These are phyloP conservation scores for Morelia viridis DNA, from an alignment of 2,797 vertebrate genomes.

Conservation along the genomic window DNA sequence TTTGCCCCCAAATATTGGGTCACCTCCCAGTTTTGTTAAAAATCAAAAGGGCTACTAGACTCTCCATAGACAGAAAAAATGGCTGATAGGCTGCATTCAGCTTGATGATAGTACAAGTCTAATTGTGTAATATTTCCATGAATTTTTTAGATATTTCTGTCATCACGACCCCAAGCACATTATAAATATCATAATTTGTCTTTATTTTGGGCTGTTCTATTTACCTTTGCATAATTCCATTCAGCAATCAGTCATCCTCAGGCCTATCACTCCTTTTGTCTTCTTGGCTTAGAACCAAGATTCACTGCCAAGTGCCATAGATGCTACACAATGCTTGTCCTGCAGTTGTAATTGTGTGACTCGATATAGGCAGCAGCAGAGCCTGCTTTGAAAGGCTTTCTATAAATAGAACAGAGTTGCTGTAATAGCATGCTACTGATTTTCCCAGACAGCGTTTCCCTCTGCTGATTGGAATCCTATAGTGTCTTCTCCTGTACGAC, in stretches of 20 bases:
- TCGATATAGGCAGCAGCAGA: conserved; percentile 62
- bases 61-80: background rate
- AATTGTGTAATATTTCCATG: background rate
- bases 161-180: conserved; percentile 22
- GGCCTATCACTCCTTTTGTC: conserved; percentile 48
- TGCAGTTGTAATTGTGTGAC: conserved; percentile 72
- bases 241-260: conserved; percentile 31
- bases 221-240: conserved; percentile 21
- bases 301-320: conserved; percentile 58
- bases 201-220: conserved; percentile 24
- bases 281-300: conserved; percentile 71
- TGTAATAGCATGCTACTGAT: conserved; percentile 66
- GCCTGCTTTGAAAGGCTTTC: conserved; percentile 57
- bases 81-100: background rate
- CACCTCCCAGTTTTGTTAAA: background rate
- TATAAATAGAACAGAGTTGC: conserved; percentile 72
- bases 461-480: conserved; percentile 65
- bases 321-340: conserved; percentile 71
- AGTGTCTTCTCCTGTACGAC: conserved; percentile 35
- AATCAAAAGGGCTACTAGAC: background rate
- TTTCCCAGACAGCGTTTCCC: conserved; percentile 65
- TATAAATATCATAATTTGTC: conserved; percentile 43
- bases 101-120: background rate
- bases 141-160: background rate
- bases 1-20: background rate